A percentile compares a stretch with the other conserved stretches of the same genome.
Evolutionary conservation across 2,113 vertebrate species (phyloP).

Genomic region (Rhinoderma darwinii): DNA sequence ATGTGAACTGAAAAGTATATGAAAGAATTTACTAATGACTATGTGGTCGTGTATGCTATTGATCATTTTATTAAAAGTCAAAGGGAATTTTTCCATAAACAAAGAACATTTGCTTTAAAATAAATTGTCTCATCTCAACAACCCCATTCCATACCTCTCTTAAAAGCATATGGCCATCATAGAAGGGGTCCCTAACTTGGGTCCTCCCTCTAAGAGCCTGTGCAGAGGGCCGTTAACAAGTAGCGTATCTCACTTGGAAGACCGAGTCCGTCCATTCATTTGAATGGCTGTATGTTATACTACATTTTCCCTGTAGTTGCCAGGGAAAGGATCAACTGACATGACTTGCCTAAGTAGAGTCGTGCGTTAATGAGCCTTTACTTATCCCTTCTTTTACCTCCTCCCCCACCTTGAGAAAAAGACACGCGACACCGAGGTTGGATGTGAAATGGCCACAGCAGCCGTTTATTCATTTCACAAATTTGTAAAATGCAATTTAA

Average conservation of each 20-base stretch:
- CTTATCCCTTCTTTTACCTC: no score
- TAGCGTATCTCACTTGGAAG: background rate
- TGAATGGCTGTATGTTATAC: background rate
- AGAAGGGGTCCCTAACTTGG: background rate
- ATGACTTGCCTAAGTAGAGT: background rate
- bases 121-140: background rate
- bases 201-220: background rate
- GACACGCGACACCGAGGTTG: no score
- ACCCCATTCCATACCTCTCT: background rate
- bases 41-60: background rate
- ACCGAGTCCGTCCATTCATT: background rate
- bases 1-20: background rate
- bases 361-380: no score
- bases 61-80: background rate
- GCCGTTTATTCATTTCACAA: no score
- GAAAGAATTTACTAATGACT: constrained; percentile 2
- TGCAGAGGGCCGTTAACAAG: background rate
- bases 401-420: no score
- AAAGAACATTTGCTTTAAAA: background rate
- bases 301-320: background rate
- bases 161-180: background rate
- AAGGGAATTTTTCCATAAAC: background rate
- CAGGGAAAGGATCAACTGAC: background rate
- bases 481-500: no score
- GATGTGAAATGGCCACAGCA: no score